Evolutionary conservation across 1,140 invertebrate species (phyloP), one percentile per base, ranked within the genome.

Genomic region (Periplaneta americana): DNA sequence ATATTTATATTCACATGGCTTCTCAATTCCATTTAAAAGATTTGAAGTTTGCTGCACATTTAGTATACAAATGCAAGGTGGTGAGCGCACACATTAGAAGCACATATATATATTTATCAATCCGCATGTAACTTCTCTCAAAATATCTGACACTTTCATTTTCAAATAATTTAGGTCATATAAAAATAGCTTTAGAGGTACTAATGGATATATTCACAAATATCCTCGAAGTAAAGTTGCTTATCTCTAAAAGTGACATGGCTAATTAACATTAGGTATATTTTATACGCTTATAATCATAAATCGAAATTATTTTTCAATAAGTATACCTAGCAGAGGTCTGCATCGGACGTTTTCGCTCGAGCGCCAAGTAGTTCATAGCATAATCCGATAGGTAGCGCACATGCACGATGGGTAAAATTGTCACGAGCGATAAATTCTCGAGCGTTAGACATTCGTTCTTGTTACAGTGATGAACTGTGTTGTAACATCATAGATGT

Each of bases 1-100:
- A 77, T 77, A 36, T 77, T 77, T 77, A 77, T 77, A 77, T 77
- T 77, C 75, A 77, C 75, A 77, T 77, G 33, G 35, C 75, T 77
- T 22, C 75, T 77, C 75, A 77, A 77, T 77, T 77, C 75, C 75
- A 77, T 77, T 77, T 34, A 77, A 77, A 33, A 77, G 75, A 75
- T 33, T 66, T 77, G 75, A 77, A 77, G 32, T 34, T 77, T n/a
- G 31, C 32, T 77, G 75, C 75, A 77, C 75, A 77, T 77, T 77
- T 77, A 77, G 75, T 77, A 77, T 77, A 77, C 75, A 77, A 33
- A 77, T 33, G 75, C 75, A 77, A 77, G 75, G 75, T 77, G 75
- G 35, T 77, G 31, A 66, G 48, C 22, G 75, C 75, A 77, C 75
- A 77, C 75, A 77, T 77, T 33, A 77, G 75, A 77, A 77, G 75